A percentile compares a stretch with the other conserved stretches of the same genome.
Conservation (phyloP, 2,888 invertebrate genomes). For the Brachylomia viminalis region DNA sequence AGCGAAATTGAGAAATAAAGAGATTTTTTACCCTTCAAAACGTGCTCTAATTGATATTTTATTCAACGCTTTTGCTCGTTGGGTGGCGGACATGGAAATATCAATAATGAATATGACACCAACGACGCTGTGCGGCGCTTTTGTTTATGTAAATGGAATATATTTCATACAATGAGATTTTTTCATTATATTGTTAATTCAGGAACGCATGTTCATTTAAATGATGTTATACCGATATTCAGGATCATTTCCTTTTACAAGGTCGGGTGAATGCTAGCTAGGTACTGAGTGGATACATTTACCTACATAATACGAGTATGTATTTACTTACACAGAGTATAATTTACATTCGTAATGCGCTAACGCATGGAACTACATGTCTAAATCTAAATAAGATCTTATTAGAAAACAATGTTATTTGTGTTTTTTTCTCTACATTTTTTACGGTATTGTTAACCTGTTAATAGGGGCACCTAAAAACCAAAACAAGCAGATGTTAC, state of each 20-base stretch:
- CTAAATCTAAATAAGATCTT: conserved; percentile 12
- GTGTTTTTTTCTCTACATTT: not conserved
- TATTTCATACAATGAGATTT: conserved; percentile 66
- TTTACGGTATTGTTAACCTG: conserved; percentile 45
- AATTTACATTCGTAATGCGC: not conserved
- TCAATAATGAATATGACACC: conserved; percentile 84
- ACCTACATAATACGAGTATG: not conserved
- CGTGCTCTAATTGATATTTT: conserved; percentile 89
- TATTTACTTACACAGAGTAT: not conserved
- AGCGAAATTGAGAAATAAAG: conserved; percentile 88
- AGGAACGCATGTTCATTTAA: conserved; percentile 48
- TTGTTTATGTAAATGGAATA: conserved; percentile 78
- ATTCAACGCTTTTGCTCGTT: conserved; percentile 86
- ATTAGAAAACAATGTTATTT: conserved; percentile 11
- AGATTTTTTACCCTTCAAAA: conserved; percentile 82
- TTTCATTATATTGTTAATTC: conserved; percentile 57
- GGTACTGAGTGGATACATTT: not conserved
- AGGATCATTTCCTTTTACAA: conserved; percentile 46
- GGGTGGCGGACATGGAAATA: conserved; percentile 87
- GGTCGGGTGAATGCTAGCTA: conserved; percentile 20
- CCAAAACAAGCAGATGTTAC: conserved; percentile 80
- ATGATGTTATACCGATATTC: conserved; percentile 47
- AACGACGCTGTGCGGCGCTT: conserved; percentile 74
- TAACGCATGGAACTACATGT: not conserved
- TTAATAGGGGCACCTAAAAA: conserved; percentile 46